Evolutionary conservation across 2,888 invertebrate genomes (phyloP), one percentile per base, ranked within the genome.

Genomic region (Aphidius colemani): DNA sequence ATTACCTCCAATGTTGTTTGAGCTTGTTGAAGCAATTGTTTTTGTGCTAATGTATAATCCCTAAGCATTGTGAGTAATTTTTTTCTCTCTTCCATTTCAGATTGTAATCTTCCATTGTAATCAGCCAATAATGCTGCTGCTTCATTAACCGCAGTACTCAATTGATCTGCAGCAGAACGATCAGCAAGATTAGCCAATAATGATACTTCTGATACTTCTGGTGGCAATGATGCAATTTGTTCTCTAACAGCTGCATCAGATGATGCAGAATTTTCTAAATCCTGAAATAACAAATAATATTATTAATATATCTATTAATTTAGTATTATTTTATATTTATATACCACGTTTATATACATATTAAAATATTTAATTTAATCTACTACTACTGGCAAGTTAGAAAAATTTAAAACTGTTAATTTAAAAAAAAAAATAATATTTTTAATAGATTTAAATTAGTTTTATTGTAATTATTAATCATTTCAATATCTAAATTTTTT

Each of bases 211-310:
- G 96, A 96, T 4, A 98, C 95, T 85, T 96, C 96, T 57, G 93
- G 92, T 0, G 98, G 98, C 60, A 98, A 85, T 64, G 93, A 94
- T 0, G 97, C 96, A 72, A 98, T 98, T 78, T 92, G 89, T 81
- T 97, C 95, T 70, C 98, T 85, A 1, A 96, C 94, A 1, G 89
- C 89, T 68, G 96, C 97, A 85, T 98, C 98, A 74, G 95, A 94
- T 0, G 97, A 97, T 2, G 98, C 96, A 65, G 96, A 94, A 76
- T 94, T 95, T 82, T 98, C 98, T 74, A 98, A 85, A 73, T 94
- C 94, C 82, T 92, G 85, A 63, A 92, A 85, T 2, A 66, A 63
- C 57, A 66, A 59, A 66, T 13, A 49, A 55, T 10, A 50, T 44
- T 56, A 51, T 1, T 18, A 18, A 18, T n/a, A n/a, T n/a, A n/a